phyloP scores from a whole-genome alignment of 2,888 invertebrate genomes.

The Machimus rusticus region DNA sequence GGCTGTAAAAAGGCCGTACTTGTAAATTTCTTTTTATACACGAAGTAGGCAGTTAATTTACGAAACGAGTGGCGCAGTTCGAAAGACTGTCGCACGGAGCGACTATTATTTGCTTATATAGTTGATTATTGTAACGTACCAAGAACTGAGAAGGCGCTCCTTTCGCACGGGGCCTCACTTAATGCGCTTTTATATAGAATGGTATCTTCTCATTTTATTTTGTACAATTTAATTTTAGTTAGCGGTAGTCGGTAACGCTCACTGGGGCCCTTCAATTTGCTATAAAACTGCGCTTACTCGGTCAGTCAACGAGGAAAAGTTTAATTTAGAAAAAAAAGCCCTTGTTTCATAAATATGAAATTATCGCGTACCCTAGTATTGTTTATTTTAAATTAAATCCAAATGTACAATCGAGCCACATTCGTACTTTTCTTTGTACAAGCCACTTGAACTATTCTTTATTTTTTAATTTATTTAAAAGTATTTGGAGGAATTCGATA shows the following conservation, averaged over 20 bases:
- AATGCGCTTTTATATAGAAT: conserved; percentile 24
- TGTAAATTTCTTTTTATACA: conserved; percentile 19
- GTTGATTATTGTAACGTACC: background rate
- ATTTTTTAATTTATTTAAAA: conserved; percentile 1
- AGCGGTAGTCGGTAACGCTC: conserved; percentile 5
- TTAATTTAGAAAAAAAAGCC: background rate
- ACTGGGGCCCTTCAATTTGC: conserved; percentile 7
- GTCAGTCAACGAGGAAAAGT: background rate
- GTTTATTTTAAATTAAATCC: conserved; percentile 11
- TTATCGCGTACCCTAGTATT: background rate
- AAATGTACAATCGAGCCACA: background rate
- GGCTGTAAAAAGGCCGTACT: conserved; percentile 67
- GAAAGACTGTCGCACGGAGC: background rate
- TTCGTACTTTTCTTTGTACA: background rate
- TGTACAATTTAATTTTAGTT: conserved; percentile 3
- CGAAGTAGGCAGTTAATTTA: conserved; percentile 19
- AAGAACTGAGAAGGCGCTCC: conserved; percentile 20
- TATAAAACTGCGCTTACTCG: background rate
- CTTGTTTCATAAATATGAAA: background rate
- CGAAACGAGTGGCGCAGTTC: background rate
- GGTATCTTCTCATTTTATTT: conserved; percentile 25
- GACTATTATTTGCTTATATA: conserved; percentile 1
- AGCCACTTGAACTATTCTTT: background rate
- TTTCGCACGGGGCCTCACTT: background rate
- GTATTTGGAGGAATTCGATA: background rate